Percentiles rank a stretch among this genome's conserved stretches.
phyloP scores from a whole-genome alignment of 2,113 vertebrate species.

The Cepphus grylle region DNA sequence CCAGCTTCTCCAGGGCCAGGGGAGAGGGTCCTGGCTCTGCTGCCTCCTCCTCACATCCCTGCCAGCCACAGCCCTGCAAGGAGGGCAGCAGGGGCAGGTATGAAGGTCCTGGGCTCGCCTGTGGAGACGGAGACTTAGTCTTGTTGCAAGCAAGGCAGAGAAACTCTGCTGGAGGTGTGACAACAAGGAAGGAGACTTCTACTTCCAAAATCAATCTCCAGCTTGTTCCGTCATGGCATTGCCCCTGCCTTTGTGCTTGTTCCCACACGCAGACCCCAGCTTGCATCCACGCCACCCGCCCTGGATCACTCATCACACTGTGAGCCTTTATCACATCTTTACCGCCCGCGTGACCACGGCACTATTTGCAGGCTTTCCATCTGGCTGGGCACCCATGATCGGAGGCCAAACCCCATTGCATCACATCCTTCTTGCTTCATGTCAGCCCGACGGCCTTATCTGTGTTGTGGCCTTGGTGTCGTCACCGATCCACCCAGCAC shows the following conservation, averaged over 20 bases:
- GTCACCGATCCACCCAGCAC: neutral
- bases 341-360: fast-evolving
- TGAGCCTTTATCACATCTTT: neutral
- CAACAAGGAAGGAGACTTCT: neutral
- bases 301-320: fast-evolving
- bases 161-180: neutral
- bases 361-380: neutral
- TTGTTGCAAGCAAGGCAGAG: neutral
- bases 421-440: neutral
- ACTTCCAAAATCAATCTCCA: neutral
- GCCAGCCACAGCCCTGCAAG: neutral
- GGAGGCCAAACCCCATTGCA: neutral
- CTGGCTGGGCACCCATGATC: neutral
- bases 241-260: neutral
- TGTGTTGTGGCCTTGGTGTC: neutral
- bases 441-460: neutral
- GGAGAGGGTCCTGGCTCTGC: neutral
- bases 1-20: neutral
- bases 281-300: fast-evolving
- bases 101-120: neutral
- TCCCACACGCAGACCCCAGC: fast-evolving
- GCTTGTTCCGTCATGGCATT: fast-evolving
- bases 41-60: neutral
- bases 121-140: neutral
- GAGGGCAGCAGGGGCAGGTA: neutral